Evolutionary conservation across 2,888 invertebrate genomes (phyloP).

Genomic region (Drosophila recens): DNA sequence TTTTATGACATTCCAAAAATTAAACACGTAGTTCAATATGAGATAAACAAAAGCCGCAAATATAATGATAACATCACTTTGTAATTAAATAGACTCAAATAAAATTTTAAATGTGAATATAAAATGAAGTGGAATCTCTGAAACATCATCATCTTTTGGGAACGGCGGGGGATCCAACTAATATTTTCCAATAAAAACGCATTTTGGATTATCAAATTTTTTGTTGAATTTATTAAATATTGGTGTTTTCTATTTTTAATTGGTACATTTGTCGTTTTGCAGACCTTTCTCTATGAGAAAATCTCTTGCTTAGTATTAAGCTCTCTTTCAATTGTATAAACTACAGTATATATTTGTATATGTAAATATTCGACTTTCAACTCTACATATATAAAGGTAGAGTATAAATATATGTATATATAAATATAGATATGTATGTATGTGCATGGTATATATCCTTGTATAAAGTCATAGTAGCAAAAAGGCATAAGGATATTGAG

Average conservation of each 20-base stretch:
- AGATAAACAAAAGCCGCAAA: constrained; percentile 40
- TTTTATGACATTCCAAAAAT: constrained; percentile 79
- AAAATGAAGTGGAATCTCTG: neutral
- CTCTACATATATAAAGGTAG: constrained; percentile 50
- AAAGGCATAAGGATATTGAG: constrained; percentile 38
- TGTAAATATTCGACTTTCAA: constrained; percentile 52
- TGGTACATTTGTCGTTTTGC: constrained; percentile 65
- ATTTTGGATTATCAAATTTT: constrained; percentile 22
- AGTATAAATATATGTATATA: constrained; percentile 24
- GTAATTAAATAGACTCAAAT: constrained; percentile 47
- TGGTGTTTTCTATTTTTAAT: constrained; percentile 47
- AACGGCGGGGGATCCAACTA: neutral
- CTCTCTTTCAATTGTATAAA: constrained; percentile 55
- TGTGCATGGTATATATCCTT: constrained; percentile 51
- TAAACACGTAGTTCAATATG: constrained; percentile 60
- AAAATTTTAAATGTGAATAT: constrained; percentile 53
- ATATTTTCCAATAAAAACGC: neutral
- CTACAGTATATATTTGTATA: constrained; percentile 43
- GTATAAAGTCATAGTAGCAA: constrained; percentile 62
- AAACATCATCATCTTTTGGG: neutral
- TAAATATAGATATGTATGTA: constrained; percentile 48
- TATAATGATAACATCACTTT: constrained; percentile 17
- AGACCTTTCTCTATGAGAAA: constrained; percentile 65
- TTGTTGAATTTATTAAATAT: constrained; percentile 56
- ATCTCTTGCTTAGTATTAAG: constrained; percentile 54